Evolutionary conservation across 1,140 invertebrate genomes (phyloP), one percentile per base, ranked within the genome.

Genomic region (Drosophila fuyamai): DNA sequence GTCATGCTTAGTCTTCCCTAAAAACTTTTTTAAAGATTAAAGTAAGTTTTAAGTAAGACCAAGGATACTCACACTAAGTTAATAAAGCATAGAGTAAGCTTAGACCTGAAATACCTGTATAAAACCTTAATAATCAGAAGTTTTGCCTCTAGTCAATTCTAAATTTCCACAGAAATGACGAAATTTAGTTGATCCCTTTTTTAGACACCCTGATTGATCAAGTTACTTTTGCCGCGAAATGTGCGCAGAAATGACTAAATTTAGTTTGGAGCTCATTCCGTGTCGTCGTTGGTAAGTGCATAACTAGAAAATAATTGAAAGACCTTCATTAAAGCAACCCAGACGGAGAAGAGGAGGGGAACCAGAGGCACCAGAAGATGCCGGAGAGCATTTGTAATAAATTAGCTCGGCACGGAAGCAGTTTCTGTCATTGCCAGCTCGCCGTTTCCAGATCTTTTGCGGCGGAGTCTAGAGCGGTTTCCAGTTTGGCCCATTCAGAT

Each of bases 391-490:
- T 71, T 70, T 57, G 67, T 76, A 75, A 66, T 59, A 80, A 80
- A 75, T 80, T 79, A 79, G 67, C 74, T 48, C 74, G 54, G 63
- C 62, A 76, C 72, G 72, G 72, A 74, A 75, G 72, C 72, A 75
- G 72, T 75, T 75, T 75, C 72, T 75, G 72, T 75, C 72, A 75
- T 74, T 75, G 59, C 71, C 72, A 75, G 71, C 72, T 72, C 48
- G 36, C 48, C 58, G 40, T 74, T 54, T 40, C 50, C 29, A n/a
- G 32, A 48, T 71, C 48, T 27, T 63, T 35, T 56, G 29, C 32
- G 51, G 13, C 41, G 68, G 32, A 54, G 68, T 60, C 68, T 53
- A 48, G 56, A 60, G 68, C 70, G 68, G 70, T 73, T 73, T 73
- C 44, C 56, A 73, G 70, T 73, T 61, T 73, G 48, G 70, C 70